phyloP scores from a whole-genome alignment of 1,140 invertebrate genomes.

The Atta colombica region DNA sequence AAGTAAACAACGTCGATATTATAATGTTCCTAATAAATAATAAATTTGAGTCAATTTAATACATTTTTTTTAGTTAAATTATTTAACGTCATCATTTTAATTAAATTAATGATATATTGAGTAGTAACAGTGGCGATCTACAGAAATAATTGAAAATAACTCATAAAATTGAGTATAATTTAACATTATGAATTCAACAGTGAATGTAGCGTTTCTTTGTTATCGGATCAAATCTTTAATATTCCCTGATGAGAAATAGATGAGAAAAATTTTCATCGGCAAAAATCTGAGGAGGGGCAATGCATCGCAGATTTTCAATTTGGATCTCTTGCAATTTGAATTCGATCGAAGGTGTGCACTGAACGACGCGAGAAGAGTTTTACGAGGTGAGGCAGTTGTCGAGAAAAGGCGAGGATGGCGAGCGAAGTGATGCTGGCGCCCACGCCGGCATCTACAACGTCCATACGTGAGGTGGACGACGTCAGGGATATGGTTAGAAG shows the following conservation, averaged over 20 bases:
- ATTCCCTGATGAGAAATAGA: neutral
- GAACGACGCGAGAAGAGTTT: neutral
- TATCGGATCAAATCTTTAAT: neutral
- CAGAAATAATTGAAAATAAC: no score
- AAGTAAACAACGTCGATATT: no score
- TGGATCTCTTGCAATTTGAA: neutral
- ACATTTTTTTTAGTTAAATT: no score
- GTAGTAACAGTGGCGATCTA: no score
- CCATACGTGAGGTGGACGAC: slow-evolving; percentile 84
- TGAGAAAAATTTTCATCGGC: neutral
- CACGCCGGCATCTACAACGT: slow-evolving; percentile 78
- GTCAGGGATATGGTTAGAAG: slow-evolving; percentile 85
- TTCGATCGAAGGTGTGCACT: neutral
- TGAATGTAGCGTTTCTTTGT: neutral
- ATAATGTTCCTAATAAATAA: no score
- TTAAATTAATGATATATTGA: no score
- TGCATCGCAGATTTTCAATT: neutral
- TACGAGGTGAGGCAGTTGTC: neutral
- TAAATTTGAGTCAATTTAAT: no score
- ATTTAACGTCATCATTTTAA: no score
- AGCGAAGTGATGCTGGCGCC: slow-evolving; percentile 84
- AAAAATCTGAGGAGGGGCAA: neutral
- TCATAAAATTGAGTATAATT: no score
- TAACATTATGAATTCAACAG: no score
- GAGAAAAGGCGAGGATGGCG: slow-evolving; percentile 70